Conservation (phyloP, 1,140 invertebrate species). For the Drosophila eugracilis region DNA sequence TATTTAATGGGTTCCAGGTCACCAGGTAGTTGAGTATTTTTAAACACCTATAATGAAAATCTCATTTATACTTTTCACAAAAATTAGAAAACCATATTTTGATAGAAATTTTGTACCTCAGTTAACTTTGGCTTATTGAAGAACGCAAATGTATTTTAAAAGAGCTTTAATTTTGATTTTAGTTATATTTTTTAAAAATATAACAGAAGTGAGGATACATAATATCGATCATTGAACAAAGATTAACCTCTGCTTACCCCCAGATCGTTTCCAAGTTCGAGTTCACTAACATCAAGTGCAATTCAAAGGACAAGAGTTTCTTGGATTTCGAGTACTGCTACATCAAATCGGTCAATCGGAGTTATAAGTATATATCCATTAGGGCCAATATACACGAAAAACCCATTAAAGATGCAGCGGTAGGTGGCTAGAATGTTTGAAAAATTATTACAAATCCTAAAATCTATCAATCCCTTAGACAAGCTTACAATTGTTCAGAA, state of each 20-base stretch:
- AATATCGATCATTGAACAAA: no score
- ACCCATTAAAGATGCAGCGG: background rate
- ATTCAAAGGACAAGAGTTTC: background rate
- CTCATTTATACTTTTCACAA: background rate
- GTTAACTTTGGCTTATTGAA: background rate
- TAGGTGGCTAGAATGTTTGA: background rate
- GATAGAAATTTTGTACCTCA: background rate
- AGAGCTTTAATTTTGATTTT: background rate
- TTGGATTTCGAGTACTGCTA: slow-evolving; percentile 15
- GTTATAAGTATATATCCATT: slow-evolving; percentile 32
- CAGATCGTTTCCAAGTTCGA: slow-evolving; percentile 12
- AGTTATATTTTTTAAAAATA: slow-evolving; percentile 2
- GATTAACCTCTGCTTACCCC: background rate
- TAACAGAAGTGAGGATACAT: background rate
- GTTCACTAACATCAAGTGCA: slow-evolving; percentile 33
- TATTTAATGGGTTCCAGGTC: background rate
- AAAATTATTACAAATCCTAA: no score
- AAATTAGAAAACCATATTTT: background rate
- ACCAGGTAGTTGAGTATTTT: no score
- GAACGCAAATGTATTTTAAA: slow-evolving; percentile 7
- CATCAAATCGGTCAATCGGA: slow-evolving; percentile 30
- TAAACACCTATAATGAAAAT: background rate
- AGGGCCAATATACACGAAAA: background rate
- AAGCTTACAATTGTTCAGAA: slow-evolving; percentile 9
- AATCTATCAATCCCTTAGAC: no score